These are phyloP conservation scores for Camponotus vicinus DNA, from an alignment of 1,140 invertebrate genomes.

Conservation along the genomic window DNA sequence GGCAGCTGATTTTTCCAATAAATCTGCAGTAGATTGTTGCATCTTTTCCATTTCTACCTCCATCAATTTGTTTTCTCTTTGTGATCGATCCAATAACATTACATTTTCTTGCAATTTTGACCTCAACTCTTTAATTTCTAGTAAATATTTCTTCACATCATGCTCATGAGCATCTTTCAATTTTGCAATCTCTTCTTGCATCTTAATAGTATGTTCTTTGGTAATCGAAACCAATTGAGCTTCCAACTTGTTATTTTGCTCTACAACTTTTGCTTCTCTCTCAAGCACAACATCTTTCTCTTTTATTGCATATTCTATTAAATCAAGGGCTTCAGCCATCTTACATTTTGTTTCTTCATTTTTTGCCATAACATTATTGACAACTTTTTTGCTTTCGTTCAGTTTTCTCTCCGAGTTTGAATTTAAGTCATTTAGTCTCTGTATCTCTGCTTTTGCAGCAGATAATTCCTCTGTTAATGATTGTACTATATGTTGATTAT, in stretches of 20 bases:
- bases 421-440: slow-evolving; percentile 70
- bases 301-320: slow-evolving; percentile 85
- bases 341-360: slow-evolving; percentile 81
- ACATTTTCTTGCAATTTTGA: slow-evolving; percentile 80
- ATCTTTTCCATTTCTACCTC: slow-evolving; percentile 84
- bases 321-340: slow-evolving; percentile 85
- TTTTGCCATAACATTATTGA: slow-evolving; percentile 71
- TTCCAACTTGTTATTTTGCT: slow-evolving; percentile 78
- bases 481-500: slow-evolving; percentile 71
- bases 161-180: slow-evolving; percentile 76
- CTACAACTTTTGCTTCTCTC: slow-evolving; percentile 83
- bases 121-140: slow-evolving; percentile 83
- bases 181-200: slow-evolving; percentile 76
- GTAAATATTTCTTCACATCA: slow-evolving; percentile 78
- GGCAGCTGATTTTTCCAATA: slow-evolving; percentile 80
- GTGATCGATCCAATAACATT: slow-evolving; percentile 75
- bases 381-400: slow-evolving; percentile 71
- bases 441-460: slow-evolving; percentile 73
- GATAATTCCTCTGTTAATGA: slow-evolving; percentile 76
- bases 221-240: slow-evolving; percentile 71
- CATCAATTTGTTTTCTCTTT: slow-evolving; percentile 86
- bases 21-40: slow-evolving; percentile 79
- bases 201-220: slow-evolving; percentile 76
- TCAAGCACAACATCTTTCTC: slow-evolving; percentile 86
- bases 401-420: slow-evolving; percentile 78